Evolutionary conservation across 2,113 vertebrate genomes (phyloP).

Genomic region (Neotoma lepida): DNA sequence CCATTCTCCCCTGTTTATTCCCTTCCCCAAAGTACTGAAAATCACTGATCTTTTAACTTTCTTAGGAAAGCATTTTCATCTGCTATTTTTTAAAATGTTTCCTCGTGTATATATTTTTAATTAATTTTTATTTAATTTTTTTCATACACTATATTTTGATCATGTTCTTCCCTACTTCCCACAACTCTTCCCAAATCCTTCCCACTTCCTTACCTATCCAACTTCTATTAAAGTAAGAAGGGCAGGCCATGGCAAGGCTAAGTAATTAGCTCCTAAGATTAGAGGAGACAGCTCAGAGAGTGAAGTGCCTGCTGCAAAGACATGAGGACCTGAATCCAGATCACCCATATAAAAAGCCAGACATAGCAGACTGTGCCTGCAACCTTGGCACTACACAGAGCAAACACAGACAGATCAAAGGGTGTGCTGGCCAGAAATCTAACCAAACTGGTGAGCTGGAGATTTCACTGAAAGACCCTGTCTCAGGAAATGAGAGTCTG

Average conservation of each 20-base stretch:
- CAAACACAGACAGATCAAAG: background rate
- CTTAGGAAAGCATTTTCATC: background rate
- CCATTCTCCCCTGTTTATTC: background rate
- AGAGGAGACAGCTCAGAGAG: background rate
- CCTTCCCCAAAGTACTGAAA: background rate
- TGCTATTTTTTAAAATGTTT: background rate
- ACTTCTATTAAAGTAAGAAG: background rate
- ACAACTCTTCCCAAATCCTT: background rate
- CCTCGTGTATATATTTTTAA: background rate
- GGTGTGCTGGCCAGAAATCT: background rate
- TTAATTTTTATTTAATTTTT: background rate
- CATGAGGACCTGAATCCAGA: background rate
- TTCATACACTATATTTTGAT: background rate
- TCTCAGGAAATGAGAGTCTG: background rate
- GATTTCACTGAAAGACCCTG: background rate
- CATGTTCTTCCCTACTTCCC: background rate
- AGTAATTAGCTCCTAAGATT: background rate
- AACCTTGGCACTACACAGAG: background rate
- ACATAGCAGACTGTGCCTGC: background rate
- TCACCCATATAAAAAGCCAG: background rate
- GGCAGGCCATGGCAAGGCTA: background rate
- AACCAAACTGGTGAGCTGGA: background rate
- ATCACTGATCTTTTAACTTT: background rate
- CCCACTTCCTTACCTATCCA: background rate
- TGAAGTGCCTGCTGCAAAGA: background rate